Base-by-base conservation (phyloP, 2,888 invertebrate genomes). In the Chloromyia formosa region DNA sequence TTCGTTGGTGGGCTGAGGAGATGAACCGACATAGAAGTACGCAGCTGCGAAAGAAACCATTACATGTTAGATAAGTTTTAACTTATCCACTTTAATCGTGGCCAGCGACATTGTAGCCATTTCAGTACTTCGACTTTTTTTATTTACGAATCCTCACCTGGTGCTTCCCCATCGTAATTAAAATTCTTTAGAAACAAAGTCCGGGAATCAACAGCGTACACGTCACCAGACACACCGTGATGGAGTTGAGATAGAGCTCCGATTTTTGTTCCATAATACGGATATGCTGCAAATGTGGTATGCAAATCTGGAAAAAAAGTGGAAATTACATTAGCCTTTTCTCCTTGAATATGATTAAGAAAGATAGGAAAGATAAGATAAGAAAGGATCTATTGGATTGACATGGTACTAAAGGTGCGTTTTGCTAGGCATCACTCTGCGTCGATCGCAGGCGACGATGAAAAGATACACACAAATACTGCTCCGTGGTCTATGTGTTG, bases 131-230 rank as follows among this genome's bases (percentile, higher is more conserved):
- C n/a, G n/a, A n/a, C n/a, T n/a, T n/a, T n/a, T n/a, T n/a, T n/a
- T n/a, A n/a, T n/a, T n/a, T n/a, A n/a, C n/a, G n/a, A 35, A 7
- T 35, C 2, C 45, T 84, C 81, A 95, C 95, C 93, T 83, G 96
- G 95, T 66, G 94, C 96, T 84, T 94, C 93, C 75, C 96, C 96
- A 81, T 96, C 96, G 84, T 96, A 96, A 78, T 91, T 92, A 86
- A 96, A 95, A 86, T 93, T 93, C 84, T 94, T 92, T 80, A 96
- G 88, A 86, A 93, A 94, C 75, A 96, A 85, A 69, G 96, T 96
- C 81, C 94, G 88, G 69, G 94, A 91, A 86, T 96, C 96, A 0
- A 96, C 94, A 4, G 94, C 95, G 85, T 90, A 96, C 73, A 96
- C 94, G 81, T 91, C 91, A 10, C 96, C 96, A 78, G 91, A 91